Evolutionary conservation across 2,888 invertebrate genomes (phyloP).

Genomic region (Nemoura dubitans): DNA sequence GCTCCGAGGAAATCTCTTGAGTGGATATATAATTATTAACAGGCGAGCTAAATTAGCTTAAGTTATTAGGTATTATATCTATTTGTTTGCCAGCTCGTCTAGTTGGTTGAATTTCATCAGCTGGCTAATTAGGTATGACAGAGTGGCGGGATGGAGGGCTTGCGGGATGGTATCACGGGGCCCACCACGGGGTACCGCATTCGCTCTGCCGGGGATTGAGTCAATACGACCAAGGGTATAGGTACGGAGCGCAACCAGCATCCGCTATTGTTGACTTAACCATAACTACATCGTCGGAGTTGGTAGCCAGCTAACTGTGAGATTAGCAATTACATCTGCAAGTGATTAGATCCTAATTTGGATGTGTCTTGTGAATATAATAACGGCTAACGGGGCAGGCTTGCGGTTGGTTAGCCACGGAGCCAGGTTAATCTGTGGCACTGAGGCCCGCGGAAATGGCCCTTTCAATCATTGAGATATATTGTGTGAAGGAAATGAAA

Average conservation of each 20-base stretch:
- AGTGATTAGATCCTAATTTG: not conserved
- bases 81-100: conserved; percentile 28
- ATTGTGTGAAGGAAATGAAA: too few relatives aligned
- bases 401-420: too few relatives aligned
- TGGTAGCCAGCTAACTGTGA: conserved; percentile 17
- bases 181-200: not conserved
- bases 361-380: not conserved
- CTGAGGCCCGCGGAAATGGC: too few relatives aligned
- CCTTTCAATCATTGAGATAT: too few relatives aligned
- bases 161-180: not conserved
- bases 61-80: conserved; percentile 38
- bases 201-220: not conserved
- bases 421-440: too few relatives aligned
- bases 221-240: not conserved
- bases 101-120: conserved; percentile 34
- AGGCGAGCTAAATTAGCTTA: conserved; percentile 31
- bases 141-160: too few relatives aligned
- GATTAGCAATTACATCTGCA: conserved; percentile 29
- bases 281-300: not conserved
- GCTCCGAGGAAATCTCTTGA: not conserved
- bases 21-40: conserved; percentile 40
- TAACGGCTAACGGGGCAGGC: not conserved
- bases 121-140: conserved; percentile 35
- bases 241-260: not conserved
- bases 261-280: not conserved